Percentiles rank a stretch among this genome's conserved stretches.
These are phyloP conservation scores for Yponomeuta evonymella DNA, from an alignment of 2,888 invertebrate genomes.

Conservation along the genomic window DNA sequence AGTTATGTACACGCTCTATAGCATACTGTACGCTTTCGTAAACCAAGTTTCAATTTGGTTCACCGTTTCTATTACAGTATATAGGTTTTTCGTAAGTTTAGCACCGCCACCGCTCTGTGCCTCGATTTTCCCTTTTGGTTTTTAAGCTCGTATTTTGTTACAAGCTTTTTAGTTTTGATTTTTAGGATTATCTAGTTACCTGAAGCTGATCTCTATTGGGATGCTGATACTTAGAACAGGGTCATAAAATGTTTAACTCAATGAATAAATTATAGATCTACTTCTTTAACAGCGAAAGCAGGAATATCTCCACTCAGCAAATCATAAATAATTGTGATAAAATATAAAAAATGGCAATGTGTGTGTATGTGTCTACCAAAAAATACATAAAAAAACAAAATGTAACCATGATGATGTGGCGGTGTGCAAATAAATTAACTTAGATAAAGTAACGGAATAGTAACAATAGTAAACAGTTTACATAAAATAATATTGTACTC, in stretches of 20 bases:
- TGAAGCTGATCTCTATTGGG: background rate
- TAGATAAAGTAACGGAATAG: conserved; percentile 40
- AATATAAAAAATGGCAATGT: conserved; percentile 28
- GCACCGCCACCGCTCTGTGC: background rate
- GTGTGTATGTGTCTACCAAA: conserved; percentile 22
- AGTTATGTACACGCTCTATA: background rate
- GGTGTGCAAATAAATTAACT: conserved; percentile 51
- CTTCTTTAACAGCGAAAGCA: conserved; percentile 1
- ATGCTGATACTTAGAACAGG: background rate
- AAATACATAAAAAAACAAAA: conserved; percentile 27
- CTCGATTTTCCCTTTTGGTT: no score
- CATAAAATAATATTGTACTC: conserved; percentile 34
- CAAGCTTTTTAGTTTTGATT: background rate
- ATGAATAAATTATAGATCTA: background rate
- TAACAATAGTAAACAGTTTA: conserved; percentile 34
- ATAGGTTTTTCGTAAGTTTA: background rate
- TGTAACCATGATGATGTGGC: conserved; percentile 50
- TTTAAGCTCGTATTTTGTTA: background rate
- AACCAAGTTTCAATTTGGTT: background rate
- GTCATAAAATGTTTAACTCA: background rate
- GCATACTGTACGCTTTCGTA: background rate
- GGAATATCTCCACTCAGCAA: conserved; percentile 34
- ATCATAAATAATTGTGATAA: conserved; percentile 34
- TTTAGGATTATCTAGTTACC: background rate
- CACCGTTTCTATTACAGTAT: background rate